phyloP scores from a whole-genome alignment of 2,113 vertebrate genomes.

The Phylloscopus trochilus region DNA sequence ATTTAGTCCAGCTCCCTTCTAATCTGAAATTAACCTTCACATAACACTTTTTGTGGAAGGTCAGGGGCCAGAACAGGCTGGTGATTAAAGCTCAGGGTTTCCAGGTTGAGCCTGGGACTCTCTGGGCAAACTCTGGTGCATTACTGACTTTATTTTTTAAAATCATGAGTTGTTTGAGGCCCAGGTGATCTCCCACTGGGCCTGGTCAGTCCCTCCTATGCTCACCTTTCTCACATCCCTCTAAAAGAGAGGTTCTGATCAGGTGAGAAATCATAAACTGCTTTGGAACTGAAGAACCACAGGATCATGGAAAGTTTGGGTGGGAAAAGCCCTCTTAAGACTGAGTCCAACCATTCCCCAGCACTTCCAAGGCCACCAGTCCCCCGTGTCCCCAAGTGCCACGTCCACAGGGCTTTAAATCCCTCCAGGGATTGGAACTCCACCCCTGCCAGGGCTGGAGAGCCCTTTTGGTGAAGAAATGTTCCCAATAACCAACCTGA shows the following conservation, averaged over 20 bases:
- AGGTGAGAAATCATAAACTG: background rate
- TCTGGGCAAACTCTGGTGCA: background rate
- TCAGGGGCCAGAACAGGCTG: background rate
- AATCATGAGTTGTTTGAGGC: background rate
- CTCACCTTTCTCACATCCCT: background rate
- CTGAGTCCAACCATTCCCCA: background rate
- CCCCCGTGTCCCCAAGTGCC: background rate
- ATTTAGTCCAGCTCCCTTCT: background rate
- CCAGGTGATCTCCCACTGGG: background rate
- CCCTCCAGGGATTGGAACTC: background rate
- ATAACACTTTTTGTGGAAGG: background rate
- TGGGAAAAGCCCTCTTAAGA: background rate
- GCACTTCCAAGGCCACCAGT: background rate
- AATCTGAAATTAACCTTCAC: background rate
- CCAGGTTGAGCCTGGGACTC: background rate
- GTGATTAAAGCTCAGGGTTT: background rate
- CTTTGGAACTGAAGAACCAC: background rate
- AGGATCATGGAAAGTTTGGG: background rate
- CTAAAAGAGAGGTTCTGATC: background rate
- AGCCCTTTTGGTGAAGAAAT: background rate
- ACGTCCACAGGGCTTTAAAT: background rate
- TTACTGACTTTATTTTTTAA: accelerated
- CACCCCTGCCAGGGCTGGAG: background rate
- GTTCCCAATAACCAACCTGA: background rate
- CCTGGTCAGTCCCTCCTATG: background rate